Conservation (phyloP, 2,888 invertebrate genomes). For the Ephialtes manifestator region DNA sequence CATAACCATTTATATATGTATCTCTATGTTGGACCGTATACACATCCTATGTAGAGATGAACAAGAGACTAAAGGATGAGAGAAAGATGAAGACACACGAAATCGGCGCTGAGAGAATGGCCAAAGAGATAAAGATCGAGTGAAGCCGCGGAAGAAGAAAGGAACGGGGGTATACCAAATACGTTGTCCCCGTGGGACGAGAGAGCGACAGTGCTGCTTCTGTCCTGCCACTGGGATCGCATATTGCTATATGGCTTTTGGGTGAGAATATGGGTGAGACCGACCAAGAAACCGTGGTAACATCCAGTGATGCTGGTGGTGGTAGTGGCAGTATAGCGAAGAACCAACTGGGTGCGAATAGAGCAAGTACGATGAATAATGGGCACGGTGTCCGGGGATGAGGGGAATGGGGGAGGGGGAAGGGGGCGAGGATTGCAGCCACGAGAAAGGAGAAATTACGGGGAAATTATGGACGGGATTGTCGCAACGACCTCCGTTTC, state of each 20-base stretch:
- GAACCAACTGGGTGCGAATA: conserved; percentile 58
- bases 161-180: conserved; percentile 1
- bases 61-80: conserved; percentile 52
- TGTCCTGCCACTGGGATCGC: neutral
- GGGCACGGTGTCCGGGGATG: conserved; percentile 20
- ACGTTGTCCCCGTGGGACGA: conserved; percentile 26
- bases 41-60: neutral
- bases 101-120: conserved; percentile 50
- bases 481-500: conserved; percentile 65
- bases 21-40: neutral
- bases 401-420: conserved; percentile 19
- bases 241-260: neutral
- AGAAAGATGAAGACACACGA: conserved; percentile 41
- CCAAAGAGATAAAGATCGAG: conserved; percentile 56
- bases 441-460: conserved; percentile 68
- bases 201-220: conserved; percentile 47
- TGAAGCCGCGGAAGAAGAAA: conserved; percentile 25
- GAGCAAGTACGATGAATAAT: conserved; percentile 70
- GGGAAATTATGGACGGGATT: conserved; percentile 69
- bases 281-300: neutral
- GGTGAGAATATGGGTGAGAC: conserved; percentile 34
- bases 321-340: conserved; percentile 33
- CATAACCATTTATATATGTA: conserved; percentile 13
- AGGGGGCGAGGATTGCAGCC: conserved; percentile 9
- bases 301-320: neutral